These are phyloP conservation scores for Sebastes fasciatus DNA, from an alignment of 2,113 vertebrate species.

Conservation along the genomic window DNA sequence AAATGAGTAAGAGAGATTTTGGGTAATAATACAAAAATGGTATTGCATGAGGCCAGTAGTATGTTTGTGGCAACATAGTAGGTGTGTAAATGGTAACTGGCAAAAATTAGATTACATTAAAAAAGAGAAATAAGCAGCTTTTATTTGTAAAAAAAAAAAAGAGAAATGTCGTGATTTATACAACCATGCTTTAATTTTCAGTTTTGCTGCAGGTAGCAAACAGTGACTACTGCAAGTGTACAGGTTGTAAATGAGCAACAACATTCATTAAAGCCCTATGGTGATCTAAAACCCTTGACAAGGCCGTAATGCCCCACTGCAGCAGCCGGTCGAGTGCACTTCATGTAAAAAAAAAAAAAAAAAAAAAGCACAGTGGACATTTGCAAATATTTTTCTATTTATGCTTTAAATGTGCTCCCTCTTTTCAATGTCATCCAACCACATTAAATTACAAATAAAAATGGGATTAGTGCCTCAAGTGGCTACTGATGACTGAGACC, in stretches of 20 bases:
- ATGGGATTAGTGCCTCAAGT: constrained; percentile 29
- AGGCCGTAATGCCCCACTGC: background rate
- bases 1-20: background rate
- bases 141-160: too few species aligned
- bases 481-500: constrained; percentile 31
- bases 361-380: background rate
- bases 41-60: background rate
- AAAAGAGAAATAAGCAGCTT: too few species aligned
- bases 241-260: background rate
- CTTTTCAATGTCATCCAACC: background rate
- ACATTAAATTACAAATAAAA: constrained; percentile 35
- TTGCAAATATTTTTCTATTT: background rate
- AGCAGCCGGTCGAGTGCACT: constrained; percentile 4
- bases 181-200: background rate
- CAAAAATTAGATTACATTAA: background rate
- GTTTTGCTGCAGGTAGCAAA: background rate
- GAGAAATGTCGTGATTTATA: background rate
- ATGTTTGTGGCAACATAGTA: background rate
- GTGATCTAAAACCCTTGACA: constrained; percentile 12
- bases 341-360: constrained; percentile 4
- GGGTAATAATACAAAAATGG: background rate
- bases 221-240: background rate
- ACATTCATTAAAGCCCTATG: background rate
- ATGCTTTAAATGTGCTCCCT: constrained; percentile 16
- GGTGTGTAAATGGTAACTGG: background rate